phyloP scores from a whole-genome alignment of 2,797 vertebrate genomes.

The Gouania willdenowi region DNA sequence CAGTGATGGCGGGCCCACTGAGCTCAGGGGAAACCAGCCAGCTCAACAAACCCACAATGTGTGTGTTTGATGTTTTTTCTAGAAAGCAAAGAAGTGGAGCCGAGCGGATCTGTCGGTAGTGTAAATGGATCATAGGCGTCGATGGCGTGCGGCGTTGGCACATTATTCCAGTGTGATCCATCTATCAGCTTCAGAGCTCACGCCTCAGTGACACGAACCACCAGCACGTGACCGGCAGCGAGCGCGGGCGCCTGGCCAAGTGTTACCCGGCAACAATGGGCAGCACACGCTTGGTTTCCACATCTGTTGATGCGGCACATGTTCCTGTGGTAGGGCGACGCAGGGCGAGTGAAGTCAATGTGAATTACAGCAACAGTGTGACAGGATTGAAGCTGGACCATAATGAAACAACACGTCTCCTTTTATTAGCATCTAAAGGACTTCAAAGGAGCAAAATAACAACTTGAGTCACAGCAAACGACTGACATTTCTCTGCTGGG shows the following conservation, averaged over 20 bases:
- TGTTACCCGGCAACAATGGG: constrained; percentile 5
- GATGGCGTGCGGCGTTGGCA: constrained; percentile 28
- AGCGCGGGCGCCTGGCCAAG: constrained; percentile 1
- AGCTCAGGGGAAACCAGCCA: constrained; percentile 11
- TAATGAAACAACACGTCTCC: not conserved
- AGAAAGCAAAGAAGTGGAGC: constrained; percentile 13
- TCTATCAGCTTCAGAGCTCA: constrained; percentile 12
- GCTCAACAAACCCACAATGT: constrained; percentile 19
- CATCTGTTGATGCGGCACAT: constrained; percentile 1
- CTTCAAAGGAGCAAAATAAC: no score
- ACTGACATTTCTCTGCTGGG: not conserved
- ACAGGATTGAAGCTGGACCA: not conserved
- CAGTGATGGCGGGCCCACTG: not conserved
- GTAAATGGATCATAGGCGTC: constrained; percentile 31
- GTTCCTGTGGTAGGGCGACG: constrained; percentile 5
- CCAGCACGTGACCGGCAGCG: not conserved
- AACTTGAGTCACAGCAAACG: not conserved
- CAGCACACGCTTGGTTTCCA: not conserved
- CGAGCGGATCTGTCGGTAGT: constrained; percentile 22
- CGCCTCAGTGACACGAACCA: constrained; percentile 11
- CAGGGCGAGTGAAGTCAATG: not conserved
- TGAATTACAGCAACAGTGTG: not conserved
- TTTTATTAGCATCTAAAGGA: no score
- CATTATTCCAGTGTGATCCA: constrained; percentile 37
- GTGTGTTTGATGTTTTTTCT: constrained; percentile 38